Base-by-base conservation (phyloP, 2,888 invertebrate genomes). In the Agapetus fuscipes region DNA sequence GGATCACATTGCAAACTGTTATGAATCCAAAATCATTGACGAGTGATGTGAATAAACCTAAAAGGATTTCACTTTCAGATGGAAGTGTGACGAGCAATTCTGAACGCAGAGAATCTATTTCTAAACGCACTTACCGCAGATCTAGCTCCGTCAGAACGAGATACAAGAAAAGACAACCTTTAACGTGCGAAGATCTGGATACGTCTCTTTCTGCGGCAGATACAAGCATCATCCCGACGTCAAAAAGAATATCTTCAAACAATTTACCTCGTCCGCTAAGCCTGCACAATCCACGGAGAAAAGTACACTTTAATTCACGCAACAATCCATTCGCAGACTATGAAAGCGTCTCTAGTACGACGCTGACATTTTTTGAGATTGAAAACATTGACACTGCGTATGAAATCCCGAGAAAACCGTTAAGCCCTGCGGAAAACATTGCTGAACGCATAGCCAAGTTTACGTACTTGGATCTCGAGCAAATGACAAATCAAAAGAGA, bases 181-280 rank as follows among this genome's bases (percentile, higher is more conserved):
- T 54, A 17, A 61, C 56, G 1, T 74, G 73, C 43, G 72, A 73
- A 37, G 75, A 76, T 48, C 56, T 75, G 17, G 72, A 75, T 52
- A 74, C 74, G 47, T 74, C 76, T 0, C 55, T 76, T 30, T 75
- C 75, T 0, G 75, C 75, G 1, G 73, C 74, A 0, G 75, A 75
- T 38, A 55, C 63, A 17, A 74, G 73, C 34, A 61, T 71, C 28
- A 55, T 71, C 10, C 58, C 71, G n/a, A 76, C 76, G 7, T 70
- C 73, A 0, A 61, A 61, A 3, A 73, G 70, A 51, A 55, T 68
- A 46, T 67, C 67, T 1, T 56, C 59, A 20, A 65, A 64, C 3
- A 64, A 64, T 46, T 61, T 69, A 64, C 68, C 67, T 17, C 59
- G 63, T 2, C 60, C 66, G 13, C 62, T 56, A 43, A 62, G 68